These are phyloP conservation scores for Myotis yumanensis DNA, from an alignment of 2,113 vertebrate genomes.

Conservation along the genomic window DNA sequence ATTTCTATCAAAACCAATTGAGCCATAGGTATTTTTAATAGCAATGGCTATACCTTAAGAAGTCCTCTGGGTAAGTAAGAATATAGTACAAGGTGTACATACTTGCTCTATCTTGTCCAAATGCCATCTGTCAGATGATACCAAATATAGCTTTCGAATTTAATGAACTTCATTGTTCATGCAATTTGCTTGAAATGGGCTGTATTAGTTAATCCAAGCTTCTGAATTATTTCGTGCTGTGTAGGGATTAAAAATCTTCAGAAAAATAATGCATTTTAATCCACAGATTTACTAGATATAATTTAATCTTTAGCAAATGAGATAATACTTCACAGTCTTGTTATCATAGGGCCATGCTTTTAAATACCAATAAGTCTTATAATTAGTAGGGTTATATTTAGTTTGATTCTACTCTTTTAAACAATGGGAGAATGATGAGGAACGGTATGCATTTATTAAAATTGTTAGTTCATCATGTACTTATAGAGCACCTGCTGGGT, in stretches of 20 bases:
- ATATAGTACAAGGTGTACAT: not conserved
- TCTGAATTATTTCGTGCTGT: slow-evolving; percentile 11
- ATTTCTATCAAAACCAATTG: not conserved
- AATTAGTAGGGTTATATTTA: not conserved
- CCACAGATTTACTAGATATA: not conserved
- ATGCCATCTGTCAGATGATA: not conserved
- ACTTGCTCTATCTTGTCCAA: not conserved
- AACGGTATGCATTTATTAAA: not conserved
- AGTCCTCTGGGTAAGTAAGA: not conserved
- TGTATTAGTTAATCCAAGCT: slow-evolving; percentile 10
- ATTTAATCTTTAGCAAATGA: slow-evolving; percentile 48
- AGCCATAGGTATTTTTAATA: not conserved
- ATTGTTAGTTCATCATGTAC: not conserved
- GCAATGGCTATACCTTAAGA: not conserved
- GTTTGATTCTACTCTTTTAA: not conserved
- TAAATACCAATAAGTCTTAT: slow-evolving; percentile 1
- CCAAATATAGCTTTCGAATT: not conserved
- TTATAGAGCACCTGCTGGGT: not conserved
- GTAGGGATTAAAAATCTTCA: not conserved
- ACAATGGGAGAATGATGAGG: not conserved
- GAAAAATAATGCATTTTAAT: slow-evolving; percentile 25
- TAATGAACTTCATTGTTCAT: not conserved
- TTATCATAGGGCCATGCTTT: not conserved
- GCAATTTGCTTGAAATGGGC: not conserved
- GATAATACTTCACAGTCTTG: not conserved